These are phyloP conservation scores for Cheilosia grossa DNA, from an alignment of 2,888 invertebrate species.

Conservation along the genomic window DNA sequence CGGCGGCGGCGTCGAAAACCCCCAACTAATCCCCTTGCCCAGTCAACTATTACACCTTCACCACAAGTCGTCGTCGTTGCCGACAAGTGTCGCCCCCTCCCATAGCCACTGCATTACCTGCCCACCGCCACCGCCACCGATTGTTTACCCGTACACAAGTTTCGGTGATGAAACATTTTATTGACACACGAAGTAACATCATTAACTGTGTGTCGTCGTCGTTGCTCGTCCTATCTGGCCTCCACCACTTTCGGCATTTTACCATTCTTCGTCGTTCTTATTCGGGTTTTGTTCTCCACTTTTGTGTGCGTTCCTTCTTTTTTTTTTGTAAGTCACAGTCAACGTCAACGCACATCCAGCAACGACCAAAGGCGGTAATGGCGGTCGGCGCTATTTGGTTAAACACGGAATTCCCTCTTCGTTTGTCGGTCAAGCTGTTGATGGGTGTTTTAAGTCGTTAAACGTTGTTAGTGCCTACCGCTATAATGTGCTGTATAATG, in stretches of 20 bases:
- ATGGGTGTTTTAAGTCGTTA: conserved; percentile 75
- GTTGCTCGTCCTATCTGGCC: conserved; percentile 2
- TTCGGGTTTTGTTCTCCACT: neutral
- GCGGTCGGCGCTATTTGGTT: conserved; percentile 71
- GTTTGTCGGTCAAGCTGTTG: conserved; percentile 75
- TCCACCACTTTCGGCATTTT: neutral
- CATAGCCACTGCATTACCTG: conserved; percentile 18
- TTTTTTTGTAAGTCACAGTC: conserved; percentile 18
- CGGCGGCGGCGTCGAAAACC: neutral
- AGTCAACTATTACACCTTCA: conserved; percentile 36
- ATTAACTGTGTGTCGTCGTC: conserved; percentile 56
- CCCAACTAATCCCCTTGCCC: conserved; percentile 7
- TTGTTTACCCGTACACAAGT: conserved; percentile 64
- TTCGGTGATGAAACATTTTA: conserved; percentile 74
- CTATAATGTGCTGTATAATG: conserved; percentile 71
- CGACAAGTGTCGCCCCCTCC: conserved; percentile 32
- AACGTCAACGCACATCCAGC: neutral
- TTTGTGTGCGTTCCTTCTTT: conserved; percentile 34
- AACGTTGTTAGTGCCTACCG: conserved; percentile 74
- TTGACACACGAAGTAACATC: conserved; percentile 74
- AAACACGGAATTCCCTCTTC: conserved; percentile 72
- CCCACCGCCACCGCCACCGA: conserved; percentile 13
- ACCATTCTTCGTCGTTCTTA: neutral
- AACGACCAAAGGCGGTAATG: conserved; percentile 10
- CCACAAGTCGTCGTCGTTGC: conserved; percentile 38